phyloP scores from a whole-genome alignment of 30 jellyfish, hydroid and myxozoan genomes.

The Morbakka virulenta region DNA sequence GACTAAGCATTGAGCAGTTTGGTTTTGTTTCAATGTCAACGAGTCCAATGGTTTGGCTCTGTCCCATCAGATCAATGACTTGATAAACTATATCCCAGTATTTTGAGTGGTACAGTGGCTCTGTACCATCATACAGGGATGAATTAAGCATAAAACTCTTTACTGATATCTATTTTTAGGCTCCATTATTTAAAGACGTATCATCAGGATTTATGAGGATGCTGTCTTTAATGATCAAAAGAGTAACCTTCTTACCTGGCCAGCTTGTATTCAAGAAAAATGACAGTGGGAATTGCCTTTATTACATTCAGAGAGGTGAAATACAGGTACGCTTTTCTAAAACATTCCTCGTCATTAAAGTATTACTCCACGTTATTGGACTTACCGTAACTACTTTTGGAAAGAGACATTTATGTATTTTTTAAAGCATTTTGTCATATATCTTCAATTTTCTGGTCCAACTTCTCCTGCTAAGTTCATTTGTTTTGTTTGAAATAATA shows the following conservation, averaged over 20 bases:
- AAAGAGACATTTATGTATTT: too few relatives aligned
- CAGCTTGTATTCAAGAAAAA: conserved; percentile 49
- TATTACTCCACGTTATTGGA: too few relatives aligned
- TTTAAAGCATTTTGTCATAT: too few relatives aligned
- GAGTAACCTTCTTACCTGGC: conserved; percentile 50
- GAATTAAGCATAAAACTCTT: background rate
- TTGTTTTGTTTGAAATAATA: too few relatives aligned
- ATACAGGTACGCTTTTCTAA: conserved; percentile 40
- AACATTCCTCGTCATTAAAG: background rate
- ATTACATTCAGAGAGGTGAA: conserved; percentile 50
- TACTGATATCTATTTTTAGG: too few relatives aligned
- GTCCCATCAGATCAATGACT: too few relatives aligned
- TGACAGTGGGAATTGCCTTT: conserved; percentile 60
- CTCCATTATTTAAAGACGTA: conserved; percentile 60
- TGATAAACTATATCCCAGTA: background rate
- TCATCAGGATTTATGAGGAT: conserved; percentile 41
- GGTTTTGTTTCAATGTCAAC: too few relatives aligned
- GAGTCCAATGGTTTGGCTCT: too few relatives aligned
- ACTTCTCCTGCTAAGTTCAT: too few relatives aligned
- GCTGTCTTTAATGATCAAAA: conserved; percentile 40
- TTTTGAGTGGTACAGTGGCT: background rate
- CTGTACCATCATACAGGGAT: background rate
- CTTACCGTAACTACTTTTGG: too few relatives aligned
- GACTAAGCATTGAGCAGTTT: too few relatives aligned
- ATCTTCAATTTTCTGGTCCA: too few relatives aligned